Conservation (phyloP, 2,797 vertebrate species). For the Clarias pachynema region DNA sequence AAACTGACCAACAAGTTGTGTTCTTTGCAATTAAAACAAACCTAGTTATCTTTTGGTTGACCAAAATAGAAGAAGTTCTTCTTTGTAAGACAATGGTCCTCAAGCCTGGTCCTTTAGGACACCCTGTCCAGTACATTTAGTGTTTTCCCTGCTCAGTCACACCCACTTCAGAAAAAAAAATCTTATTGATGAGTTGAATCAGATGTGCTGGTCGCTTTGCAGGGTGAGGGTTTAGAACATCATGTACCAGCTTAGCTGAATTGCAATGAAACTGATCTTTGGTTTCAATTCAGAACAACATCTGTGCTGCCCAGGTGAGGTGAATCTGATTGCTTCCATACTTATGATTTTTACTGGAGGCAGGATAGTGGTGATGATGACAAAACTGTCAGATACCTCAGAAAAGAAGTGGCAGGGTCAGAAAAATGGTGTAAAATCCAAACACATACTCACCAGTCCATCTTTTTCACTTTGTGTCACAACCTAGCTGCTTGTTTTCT, state of each 20-base stretch:
- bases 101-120: too few relatives aligned
- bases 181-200: too few relatives aligned
- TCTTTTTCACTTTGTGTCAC: not conserved
- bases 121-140: too few relatives aligned
- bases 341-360: constrained; percentile 38
- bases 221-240: too few relatives aligned
- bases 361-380: not conserved
- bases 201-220: too few relatives aligned
- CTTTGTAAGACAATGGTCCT: not conserved
- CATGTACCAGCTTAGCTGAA: not conserved
- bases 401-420: not conserved
- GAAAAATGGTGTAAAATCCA: constrained; percentile 7
- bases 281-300: constrained; percentile 29
- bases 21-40: not conserved
- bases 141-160: too few relatives aligned
- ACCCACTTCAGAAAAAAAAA: too few relatives aligned
- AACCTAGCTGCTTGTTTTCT: not conserved
- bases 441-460: constrained; percentile 23
- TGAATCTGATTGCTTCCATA: constrained; percentile 54
- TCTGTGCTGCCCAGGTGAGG: not conserved
- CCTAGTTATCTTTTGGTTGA: not conserved
- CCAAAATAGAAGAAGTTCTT: not conserved
- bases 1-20: not conserved
- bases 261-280: not conserved
- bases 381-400: not conserved